Evolutionary conservation across 2,797 vertebrate genomes (phyloP), one percentile per base, ranked within the genome.

Genomic region (Etheostoma perlongum): DNA sequence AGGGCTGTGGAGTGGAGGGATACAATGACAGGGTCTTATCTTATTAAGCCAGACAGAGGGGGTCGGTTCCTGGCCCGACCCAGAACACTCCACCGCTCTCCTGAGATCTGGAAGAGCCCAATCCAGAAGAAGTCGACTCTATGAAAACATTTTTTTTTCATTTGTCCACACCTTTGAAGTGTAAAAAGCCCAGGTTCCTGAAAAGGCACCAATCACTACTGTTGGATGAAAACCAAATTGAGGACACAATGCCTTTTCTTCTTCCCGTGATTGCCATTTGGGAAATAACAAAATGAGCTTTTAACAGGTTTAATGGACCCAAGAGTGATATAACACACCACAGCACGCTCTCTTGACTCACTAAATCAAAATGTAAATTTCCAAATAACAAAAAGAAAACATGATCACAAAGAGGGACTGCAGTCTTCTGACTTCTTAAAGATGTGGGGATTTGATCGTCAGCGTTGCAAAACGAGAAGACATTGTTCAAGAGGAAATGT

Each of bases 1-100:
- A 87, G 88, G 87, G 68, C 87, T 84, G 86, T 58, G 75, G 89
- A 89, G 89, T 84, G 79, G 80, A 67, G 65, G 91, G 88, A 91
- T 93, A 94, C 92, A 94, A 95, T 94, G 93, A 93, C 93, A 87
- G 85, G 85, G 90, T 68, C 95, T 95, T 95, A 95, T 95, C 93
- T 95, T 95, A 94, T 95, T 94, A 91, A 93, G 92, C 88, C 94
- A 95, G 95, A 93, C 89, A 88, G 88, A 92, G 85, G 82, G 87
- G 91, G 85, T 74, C 73, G 85, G 76, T 74, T 85, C 85, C 76
- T 69, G 80, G 88, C 81, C 88, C 78, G 76, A 88, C 91, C 89
- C 88, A 76, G 72, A 85, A 81, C 87, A 85, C 91, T 86, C 85
- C 80, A 71, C 36, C 19, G 18, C 78, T 87, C 91, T 91, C 86